Evolutionary conservation across 2,113 vertebrate genomes (phyloP).

Genomic region (Cavia porcellus): DNA sequence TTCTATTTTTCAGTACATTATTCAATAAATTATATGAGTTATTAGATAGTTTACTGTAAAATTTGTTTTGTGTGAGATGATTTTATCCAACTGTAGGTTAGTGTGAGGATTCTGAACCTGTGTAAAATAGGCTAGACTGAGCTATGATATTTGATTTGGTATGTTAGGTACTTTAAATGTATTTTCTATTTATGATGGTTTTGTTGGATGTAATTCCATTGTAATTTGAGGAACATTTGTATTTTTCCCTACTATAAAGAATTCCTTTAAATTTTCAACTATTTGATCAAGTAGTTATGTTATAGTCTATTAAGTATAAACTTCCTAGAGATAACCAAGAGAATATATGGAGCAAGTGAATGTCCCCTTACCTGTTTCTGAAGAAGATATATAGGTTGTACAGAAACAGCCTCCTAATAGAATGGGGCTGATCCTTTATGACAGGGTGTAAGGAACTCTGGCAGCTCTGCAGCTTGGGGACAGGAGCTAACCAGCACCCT

Average conservation of each 20-base stretch:
- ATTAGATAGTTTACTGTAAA: background rate
- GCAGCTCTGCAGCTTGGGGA: background rate
- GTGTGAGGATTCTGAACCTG: background rate
- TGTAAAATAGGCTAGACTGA: background rate
- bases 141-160: background rate
- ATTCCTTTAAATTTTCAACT: background rate
- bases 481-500: background rate
- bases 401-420: background rate
- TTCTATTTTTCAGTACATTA: background rate
- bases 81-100: background rate
- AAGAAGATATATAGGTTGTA: background rate
- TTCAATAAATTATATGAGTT: background rate
- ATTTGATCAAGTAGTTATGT: background rate
- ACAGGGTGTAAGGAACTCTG: background rate
- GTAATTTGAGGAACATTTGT: background rate
- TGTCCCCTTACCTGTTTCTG: background rate
- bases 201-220: background rate
- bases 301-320: slow-evolving; percentile 2
- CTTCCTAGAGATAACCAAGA: background rate
- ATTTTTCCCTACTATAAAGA: background rate
- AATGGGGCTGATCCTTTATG: background rate
- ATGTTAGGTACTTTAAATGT: background rate
- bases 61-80: background rate
- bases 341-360: background rate
- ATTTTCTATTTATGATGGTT: background rate